phyloP scores from a whole-genome alignment of 2,888 invertebrate genomes.

The Octodonta nipae region DNA sequence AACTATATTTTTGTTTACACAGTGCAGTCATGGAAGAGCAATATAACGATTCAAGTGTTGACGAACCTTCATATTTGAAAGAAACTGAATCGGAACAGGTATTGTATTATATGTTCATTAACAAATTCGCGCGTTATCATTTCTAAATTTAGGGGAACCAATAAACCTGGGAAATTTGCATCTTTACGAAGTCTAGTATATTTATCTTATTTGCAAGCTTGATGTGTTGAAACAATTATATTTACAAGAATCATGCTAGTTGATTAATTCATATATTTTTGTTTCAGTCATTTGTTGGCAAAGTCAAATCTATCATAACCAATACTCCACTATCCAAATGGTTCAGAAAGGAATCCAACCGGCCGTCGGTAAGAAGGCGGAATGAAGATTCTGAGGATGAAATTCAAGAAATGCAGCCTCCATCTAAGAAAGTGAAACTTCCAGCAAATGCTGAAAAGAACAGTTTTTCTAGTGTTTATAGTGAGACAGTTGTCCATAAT shows the following conservation, averaged over 20 bases:
- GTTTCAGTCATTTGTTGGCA: slow-evolving; percentile 56
- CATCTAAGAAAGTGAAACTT: slow-evolving; percentile 34
- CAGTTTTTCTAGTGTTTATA: slow-evolving; percentile 1
- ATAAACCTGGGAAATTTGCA: neutral
- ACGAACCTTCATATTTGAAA: slow-evolving; percentile 18
- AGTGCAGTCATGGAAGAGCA: slow-evolving; percentile 31
- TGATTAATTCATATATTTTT: slow-evolving; percentile 4
- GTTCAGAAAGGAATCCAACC: slow-evolving; percentile 31
- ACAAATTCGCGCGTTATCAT: slow-evolving; percentile 31
- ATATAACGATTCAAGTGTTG: slow-evolving; percentile 23
- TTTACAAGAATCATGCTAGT: neutral
- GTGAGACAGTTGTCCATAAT: no score
- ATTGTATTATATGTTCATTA: slow-evolving; percentile 22
- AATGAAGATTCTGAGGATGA: slow-evolving; percentile 31
- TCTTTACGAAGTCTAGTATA: no score
- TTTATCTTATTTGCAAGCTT: no score
- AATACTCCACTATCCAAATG: slow-evolving; percentile 46
- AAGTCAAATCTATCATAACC: slow-evolving; percentile 47
- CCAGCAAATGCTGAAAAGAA: slow-evolving; percentile 12
- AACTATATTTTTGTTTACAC: slow-evolving; percentile 19
- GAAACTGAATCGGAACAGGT: slow-evolving; percentile 29
- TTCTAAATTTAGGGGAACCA: slow-evolving; percentile 26
- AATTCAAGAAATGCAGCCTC: slow-evolving; percentile 33
- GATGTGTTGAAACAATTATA: no score
- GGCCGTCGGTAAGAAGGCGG: slow-evolving; percentile 31